Evolutionary conservation across 2,888 invertebrate genomes (phyloP).

Genomic region (Candidula unifasciata): DNA sequence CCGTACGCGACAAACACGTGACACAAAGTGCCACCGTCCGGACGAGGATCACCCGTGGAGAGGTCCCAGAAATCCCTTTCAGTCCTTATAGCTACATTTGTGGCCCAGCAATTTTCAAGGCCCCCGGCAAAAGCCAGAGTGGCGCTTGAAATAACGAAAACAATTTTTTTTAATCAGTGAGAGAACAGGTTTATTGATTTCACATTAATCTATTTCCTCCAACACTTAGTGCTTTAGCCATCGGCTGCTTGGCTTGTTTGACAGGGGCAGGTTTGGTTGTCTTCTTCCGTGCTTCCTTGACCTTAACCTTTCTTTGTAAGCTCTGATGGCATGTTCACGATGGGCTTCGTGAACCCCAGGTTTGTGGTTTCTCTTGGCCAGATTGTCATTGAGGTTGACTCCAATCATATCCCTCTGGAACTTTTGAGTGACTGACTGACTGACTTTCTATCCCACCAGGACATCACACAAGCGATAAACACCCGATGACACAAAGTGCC

Average conservation of each 20-base stretch:
- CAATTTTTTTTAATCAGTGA: neutral
- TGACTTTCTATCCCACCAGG: no score
- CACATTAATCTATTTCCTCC: neutral
- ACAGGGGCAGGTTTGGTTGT: slow-evolving; percentile 58
- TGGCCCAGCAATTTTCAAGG: no score
- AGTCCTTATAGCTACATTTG: no score
- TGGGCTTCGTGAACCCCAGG: slow-evolving; percentile 99
- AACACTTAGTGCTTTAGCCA: neutral
- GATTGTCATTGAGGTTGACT: slow-evolving; percentile 95
- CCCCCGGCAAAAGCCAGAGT: no score
- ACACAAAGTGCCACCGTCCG: no score
- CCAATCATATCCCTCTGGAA: slow-evolving; percentile 98
- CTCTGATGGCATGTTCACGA: slow-evolving; percentile 97
- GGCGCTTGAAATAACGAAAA: no score
- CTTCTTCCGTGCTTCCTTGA: slow-evolving; percentile 83
- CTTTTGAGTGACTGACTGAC: slow-evolving; percentile 92
- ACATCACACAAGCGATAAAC: no score
- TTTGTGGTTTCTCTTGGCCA: slow-evolving; percentile 97
- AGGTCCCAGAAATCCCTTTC: no score
- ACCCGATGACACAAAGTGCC: no score
- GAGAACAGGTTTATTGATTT: neutral
- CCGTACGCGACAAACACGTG: no score
- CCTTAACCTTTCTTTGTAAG: slow-evolving; percentile 96
- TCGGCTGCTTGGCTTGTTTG: neutral
- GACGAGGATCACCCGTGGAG: no score